Conservation (phyloP, 2,888 invertebrate genomes). For the Oligia latruncula region DNA sequence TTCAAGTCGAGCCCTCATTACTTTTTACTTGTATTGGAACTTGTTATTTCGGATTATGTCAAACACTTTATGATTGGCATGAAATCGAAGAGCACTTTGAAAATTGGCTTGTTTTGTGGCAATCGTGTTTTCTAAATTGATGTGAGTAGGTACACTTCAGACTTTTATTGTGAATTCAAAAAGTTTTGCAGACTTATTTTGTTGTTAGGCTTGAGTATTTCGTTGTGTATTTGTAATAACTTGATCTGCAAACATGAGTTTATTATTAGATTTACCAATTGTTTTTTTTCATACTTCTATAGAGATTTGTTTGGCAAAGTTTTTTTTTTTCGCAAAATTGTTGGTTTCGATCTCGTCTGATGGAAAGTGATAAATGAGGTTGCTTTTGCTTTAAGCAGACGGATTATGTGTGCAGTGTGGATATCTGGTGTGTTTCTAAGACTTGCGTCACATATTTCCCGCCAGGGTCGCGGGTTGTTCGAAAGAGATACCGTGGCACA, state of each 20-base stretch:
- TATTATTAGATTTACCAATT: constrained; percentile 15
- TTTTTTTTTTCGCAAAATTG: too few species aligned
- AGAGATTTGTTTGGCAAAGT: not conserved
- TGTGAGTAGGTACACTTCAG: not conserved
- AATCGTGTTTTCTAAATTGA: constrained; percentile 32
- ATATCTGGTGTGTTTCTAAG: not conserved
- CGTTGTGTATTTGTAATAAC: constrained; percentile 18
- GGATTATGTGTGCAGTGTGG: too few species aligned
- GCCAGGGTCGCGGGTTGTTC: too few species aligned
- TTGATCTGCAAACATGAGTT: constrained; percentile 17
- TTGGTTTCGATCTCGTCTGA: too few species aligned
- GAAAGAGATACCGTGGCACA: too few species aligned
- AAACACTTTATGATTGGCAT: constrained; percentile 43
- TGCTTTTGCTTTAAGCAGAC: too few species aligned
- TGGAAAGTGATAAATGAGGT: too few species aligned
- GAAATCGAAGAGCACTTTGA: constrained; percentile 27
- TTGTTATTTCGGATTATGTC: constrained; percentile 40
- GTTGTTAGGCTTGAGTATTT: not conserved
- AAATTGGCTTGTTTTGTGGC: constrained; percentile 30
- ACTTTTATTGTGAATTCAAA: constrained; percentile 15
- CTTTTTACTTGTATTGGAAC: constrained; percentile 36
- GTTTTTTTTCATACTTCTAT: not conserved
- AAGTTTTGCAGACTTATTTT: constrained; percentile 11
- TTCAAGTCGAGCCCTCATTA: constrained; percentile 20
- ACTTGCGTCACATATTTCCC: too few species aligned